Evolutionary conservation across 2,797 vertebrate species (phyloP), one percentile per base, ranked within the genome.

Genomic region (Acestrorhynchus altus): DNA sequence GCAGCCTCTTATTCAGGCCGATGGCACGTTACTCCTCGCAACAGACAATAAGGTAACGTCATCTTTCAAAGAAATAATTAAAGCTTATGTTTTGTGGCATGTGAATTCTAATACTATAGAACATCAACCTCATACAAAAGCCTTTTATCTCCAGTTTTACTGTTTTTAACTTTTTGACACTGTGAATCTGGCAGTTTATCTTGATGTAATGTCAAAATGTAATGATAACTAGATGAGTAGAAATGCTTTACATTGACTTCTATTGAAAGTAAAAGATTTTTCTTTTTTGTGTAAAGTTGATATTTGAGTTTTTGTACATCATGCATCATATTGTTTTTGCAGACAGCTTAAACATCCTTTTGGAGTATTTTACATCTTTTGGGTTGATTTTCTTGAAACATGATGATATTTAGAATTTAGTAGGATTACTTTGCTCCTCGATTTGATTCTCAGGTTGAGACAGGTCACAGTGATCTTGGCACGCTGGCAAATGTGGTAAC

Each of bases 401-500:
- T 35, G 31, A 39, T 76, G 70, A 69, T 74, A 13, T 56, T 56
- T 42, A 13, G 9, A n/a, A 31, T 11, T 67, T 59, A 26, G 10
- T 49, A 16, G 35, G 18, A 44, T 39, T 16, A 6, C 11, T 56
- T 24, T 4, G 15, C 56, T 59, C 4, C 56, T 74, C 35, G 11
- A 35, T 84, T 69, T 85, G 83, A 90, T 51, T 56, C 78, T 84
- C 82, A 98, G 97, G 93, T 94, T 81, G 97, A 99, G 83, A 94
- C 95, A 47, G 95, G 93, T 76, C 97, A 98, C 52, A 94, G 97
- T 74, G 96, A 96, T 88, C 88, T 99, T 89, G 96, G 97, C 80
- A 99, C 98, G 0, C 86, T 99, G 76, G 98, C 97, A 82, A 99
- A 96, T 82, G 97, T 99, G 69, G 97, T 99, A 85, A 97, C 97